phyloP scores from a whole-genome alignment of 2,797 vertebrate genomes.

The Cetoscarus ocellatus region DNA sequence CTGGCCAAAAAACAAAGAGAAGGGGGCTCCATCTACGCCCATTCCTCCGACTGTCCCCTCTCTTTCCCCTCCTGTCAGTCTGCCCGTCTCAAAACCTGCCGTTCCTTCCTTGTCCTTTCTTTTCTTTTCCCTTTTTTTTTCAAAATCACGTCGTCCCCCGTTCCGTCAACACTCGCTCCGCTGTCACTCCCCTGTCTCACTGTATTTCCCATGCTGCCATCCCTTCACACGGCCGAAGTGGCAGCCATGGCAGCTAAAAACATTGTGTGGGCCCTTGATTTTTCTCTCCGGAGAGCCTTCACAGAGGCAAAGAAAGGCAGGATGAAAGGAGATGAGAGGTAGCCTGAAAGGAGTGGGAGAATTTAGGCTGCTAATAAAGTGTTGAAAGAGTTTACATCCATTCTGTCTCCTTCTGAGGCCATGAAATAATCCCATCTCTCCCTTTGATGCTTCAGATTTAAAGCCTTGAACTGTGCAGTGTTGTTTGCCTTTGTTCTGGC shows the following conservation, averaged over 20 bases:
- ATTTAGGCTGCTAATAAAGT: conserved; percentile 30
- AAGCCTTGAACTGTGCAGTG: conserved; percentile 50
- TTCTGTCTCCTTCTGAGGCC: conserved; percentile 32
- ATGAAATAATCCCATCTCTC: conserved; percentile 33
- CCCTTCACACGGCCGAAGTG: conserved; percentile 34
- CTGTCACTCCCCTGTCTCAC: conserved; percentile 58
- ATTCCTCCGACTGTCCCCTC: conserved; percentile 50
- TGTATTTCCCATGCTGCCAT: conserved; percentile 51
- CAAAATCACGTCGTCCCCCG: conserved; percentile 31
- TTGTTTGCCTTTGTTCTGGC: conserved; percentile 61
- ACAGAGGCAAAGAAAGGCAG: conserved; percentile 5
- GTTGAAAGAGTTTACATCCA: conserved; percentile 33
- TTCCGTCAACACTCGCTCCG: conserved; percentile 43
- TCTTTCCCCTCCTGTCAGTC: conserved; percentile 38
- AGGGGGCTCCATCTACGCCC: conserved; percentile 41
- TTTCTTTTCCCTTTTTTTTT: conserved; percentile 18
- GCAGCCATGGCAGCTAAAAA: conserved; percentile 49
- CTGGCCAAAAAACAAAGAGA: conserved; percentile 62
- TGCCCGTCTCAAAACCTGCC: conserved; percentile 37
- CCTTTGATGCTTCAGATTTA: conserved; percentile 63
- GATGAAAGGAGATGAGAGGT: conserved; percentile 14
- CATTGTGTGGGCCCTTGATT: conserved; percentile 27
- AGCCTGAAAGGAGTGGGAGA: conserved; percentile 2
- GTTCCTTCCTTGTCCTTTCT: not conserved
- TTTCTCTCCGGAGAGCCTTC: conserved; percentile 20